A percentile compares a stretch with the other conserved stretches of the same genome.
Conservation (phyloP, 2,888 invertebrate genomes). For the Tetrapedia diversipes region DNA sequence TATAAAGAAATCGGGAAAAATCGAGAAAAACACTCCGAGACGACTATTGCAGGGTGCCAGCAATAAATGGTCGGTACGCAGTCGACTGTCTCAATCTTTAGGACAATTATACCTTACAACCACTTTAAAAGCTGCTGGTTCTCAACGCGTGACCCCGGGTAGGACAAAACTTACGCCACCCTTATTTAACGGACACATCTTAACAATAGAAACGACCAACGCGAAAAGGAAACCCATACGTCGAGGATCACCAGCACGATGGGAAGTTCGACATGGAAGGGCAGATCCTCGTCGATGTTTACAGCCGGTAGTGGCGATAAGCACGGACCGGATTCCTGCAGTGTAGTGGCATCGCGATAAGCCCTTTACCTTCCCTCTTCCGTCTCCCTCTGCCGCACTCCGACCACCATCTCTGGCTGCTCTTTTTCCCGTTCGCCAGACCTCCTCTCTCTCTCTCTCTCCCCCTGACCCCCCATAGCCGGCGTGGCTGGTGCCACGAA, state of each 20-base stretch:
- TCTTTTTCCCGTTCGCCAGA: slow-evolving; percentile 1
- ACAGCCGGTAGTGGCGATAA: slow-evolving; percentile 43
- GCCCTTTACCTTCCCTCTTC: slow-evolving; percentile 24
- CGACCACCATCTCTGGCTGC: neutral
- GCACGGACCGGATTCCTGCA: slow-evolving; percentile 51
- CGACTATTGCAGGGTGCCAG: too few relatives aligned
- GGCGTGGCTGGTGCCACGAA: slow-evolving; percentile 40
- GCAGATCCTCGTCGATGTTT: slow-evolving; percentile 19
- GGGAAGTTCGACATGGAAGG: neutral
- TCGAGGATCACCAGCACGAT: neutral
- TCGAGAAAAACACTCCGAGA: too few relatives aligned
- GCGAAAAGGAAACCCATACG: neutral
- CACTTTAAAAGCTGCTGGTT: too few relatives aligned
- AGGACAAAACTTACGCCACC: too few relatives aligned
- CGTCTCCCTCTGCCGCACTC: neutral
- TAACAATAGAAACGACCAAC: too few relatives aligned
- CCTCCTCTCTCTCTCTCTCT: slow-evolving; percentile 18
- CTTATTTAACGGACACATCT: too few relatives aligned
- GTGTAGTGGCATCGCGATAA: slow-evolving; percentile 48
- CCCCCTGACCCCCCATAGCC: too few relatives aligned
- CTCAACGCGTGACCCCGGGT: too few relatives aligned
- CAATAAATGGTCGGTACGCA: too few relatives aligned
- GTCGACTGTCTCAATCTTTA: too few relatives aligned
- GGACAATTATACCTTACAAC: too few relatives aligned
- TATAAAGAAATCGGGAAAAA: too few relatives aligned